phyloP scores from a whole-genome alignment of 1,140 invertebrate genomes.

The Drosophila azteca region DNA sequence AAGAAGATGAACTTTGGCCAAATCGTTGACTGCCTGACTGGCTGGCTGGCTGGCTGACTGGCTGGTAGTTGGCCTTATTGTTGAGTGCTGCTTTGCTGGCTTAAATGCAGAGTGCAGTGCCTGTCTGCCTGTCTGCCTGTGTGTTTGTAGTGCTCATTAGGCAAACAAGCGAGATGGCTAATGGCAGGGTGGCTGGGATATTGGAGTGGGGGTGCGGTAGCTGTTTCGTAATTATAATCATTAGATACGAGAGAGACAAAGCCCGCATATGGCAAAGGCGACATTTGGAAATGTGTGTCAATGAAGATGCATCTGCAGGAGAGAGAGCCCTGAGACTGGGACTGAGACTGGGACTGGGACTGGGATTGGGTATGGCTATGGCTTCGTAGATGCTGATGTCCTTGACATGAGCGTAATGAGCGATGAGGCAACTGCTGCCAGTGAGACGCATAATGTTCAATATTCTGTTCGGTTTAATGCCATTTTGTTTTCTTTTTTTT shows the following conservation, averaged over 20 bases:
- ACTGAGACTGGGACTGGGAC: neutral
- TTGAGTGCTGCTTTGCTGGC: neutral
- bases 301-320: slow-evolving; percentile 45
- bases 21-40: too few relatives aligned
- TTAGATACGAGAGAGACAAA: slow-evolving; percentile 59
- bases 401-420: slow-evolving; percentile 4
- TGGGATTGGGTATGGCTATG: too few relatives aligned
- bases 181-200: neutral
- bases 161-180: slow-evolving; percentile 35
- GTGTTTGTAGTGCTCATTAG: slow-evolving; percentile 59
- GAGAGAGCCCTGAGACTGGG: neutral
- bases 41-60: too few relatives aligned
- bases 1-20: too few relatives aligned
- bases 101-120: neutral
- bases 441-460: slow-evolving; percentile 13
- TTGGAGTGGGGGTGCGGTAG: slow-evolving; percentile 11
- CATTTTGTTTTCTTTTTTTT: slow-evolving; percentile 35
- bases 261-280: slow-evolving; percentile 61
- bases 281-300: slow-evolving; percentile 68
- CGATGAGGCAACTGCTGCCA: neutral
- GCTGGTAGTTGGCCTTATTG: too few relatives aligned
- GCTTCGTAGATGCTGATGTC: neutral
- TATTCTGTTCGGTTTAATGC: slow-evolving; percentile 10
- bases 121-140: neutral
- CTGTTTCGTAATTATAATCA: slow-evolving; percentile 69